These are phyloP conservation scores for Trogon melanurus DNA, from an alignment of 2,113 vertebrate species.

Conservation along the genomic window DNA sequence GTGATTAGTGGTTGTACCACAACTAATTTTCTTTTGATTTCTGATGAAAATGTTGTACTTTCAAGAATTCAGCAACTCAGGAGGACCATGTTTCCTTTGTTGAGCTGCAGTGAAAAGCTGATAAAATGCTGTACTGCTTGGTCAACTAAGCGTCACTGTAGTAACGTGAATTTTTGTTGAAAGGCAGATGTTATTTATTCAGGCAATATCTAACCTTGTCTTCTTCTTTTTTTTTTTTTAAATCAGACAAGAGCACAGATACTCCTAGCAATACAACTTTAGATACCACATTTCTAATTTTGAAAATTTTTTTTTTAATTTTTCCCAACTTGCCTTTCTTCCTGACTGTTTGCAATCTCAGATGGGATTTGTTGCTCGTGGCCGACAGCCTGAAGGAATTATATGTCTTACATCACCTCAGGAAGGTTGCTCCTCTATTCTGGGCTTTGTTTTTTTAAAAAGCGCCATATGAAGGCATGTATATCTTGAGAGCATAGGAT, in stretches of 20 bases:
- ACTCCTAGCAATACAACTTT: background rate
- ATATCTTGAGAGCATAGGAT: background rate
- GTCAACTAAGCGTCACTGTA: background rate
- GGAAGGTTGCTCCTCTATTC: background rate
- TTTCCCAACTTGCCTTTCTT: background rate
- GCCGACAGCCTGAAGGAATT: constrained; percentile 37
- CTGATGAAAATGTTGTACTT: background rate
- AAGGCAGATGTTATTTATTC: background rate
- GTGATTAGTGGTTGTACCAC: background rate
- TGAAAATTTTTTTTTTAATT: background rate
- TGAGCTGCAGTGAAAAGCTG: background rate
- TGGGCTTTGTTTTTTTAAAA: constrained; percentile 2
- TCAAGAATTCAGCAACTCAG: background rate
- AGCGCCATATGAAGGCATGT: background rate
- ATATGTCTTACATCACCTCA: background rate
- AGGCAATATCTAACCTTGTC: background rate
- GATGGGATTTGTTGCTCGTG: constrained; percentile 12
- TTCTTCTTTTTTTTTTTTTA: background rate
- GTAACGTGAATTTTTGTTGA: background rate
- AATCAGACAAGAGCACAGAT: background rate
- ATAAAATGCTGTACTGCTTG: background rate
- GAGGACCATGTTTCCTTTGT: background rate
- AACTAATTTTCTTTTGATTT: background rate
- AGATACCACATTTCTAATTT: background rate
- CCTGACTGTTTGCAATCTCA: constrained; percentile 1